Evolutionary conservation across 2,797 vertebrate species (phyloP), one percentile per base, ranked within the genome.

Genomic region (Erpetoichthys calabaricus): DNA sequence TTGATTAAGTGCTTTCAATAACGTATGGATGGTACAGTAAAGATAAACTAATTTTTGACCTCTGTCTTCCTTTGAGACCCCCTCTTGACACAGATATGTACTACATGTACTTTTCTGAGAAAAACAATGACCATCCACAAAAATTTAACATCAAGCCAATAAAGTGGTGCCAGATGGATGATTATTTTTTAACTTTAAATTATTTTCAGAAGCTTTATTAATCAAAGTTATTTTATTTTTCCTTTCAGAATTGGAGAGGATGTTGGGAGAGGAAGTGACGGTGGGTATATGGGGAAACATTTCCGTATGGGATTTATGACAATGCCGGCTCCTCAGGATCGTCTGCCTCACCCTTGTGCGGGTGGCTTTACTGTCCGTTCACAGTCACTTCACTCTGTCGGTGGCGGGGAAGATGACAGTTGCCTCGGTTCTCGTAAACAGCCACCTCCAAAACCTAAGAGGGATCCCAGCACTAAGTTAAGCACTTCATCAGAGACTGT

Each of bases 401-500:
- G 94, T 51, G 91, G 91, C 45, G 80, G 91, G 0, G 95, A 99
- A 4, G 94, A 97, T 3, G 94, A 95, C 62, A 90, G 86, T 59
- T 91, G 83, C 68, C 85, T 91, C 51, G 88, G 87, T 67, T 93
- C 91, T 55, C 89, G 96, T 62, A 94, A 93, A 74, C 94, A 94
- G 62, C 96, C 95, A 0, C 96, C 96, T 2, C 95, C 96, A 55
- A 99, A 99, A 71, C 96, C 96, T 51, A 90, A 96, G 68, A 79
- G 96, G 70, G 94, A 98, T 73, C 96, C 96, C 45, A 97, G 83
- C 75, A 99, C 96, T 71, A 98, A 98, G 80, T 77, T 99, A 68
- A 99, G 96, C 83, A 91, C 90, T 70, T 99, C 96, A 0, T 97
- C 92, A 1, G 96, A 99, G 82, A 94, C 90, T 0, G 95, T 99